These are phyloP conservation scores for Pyrrhosoma nymphula DNA, from an alignment of 2,888 invertebrate genomes.

Conservation along the genomic window DNA sequence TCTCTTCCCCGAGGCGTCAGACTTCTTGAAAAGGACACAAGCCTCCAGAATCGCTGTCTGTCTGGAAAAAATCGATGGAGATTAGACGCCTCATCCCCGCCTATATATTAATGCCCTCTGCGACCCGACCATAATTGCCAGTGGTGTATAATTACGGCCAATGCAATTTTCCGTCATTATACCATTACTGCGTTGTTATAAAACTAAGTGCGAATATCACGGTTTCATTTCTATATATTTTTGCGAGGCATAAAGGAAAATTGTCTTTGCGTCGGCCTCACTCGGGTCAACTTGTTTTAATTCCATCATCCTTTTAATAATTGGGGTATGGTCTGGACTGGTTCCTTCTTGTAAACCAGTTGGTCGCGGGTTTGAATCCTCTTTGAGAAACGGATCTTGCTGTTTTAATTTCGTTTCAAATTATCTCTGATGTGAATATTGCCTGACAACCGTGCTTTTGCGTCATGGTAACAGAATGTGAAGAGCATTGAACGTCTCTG, in stretches of 20 bases:
- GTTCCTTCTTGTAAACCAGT: neutral
- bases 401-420: neutral
- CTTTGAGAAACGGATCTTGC: neutral
- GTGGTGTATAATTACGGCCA: neutral
- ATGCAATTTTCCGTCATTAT: neutral
- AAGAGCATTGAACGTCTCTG: too few species aligned
- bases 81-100: too few species aligned
- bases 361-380: neutral
- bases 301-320: neutral
- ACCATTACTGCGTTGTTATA: neutral
- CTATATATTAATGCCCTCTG: neutral
- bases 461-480: too few species aligned
- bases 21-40: neutral
- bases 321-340: neutral
- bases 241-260: neutral
- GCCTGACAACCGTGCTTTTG: too few species aligned
- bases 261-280: neutral
- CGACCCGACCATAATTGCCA: neutral
- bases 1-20: neutral
- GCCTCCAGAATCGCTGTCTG: neutral
- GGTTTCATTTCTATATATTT: neutral
- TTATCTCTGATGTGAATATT: too few species aligned
- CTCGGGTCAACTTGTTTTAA: neutral
- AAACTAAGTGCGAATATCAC: slow-evolving; percentile 19
- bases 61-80: neutral